Evolutionary conservation across 2,888 invertebrate species (phyloP).

Genomic region (Ceratothoa steindachneri): DNA sequence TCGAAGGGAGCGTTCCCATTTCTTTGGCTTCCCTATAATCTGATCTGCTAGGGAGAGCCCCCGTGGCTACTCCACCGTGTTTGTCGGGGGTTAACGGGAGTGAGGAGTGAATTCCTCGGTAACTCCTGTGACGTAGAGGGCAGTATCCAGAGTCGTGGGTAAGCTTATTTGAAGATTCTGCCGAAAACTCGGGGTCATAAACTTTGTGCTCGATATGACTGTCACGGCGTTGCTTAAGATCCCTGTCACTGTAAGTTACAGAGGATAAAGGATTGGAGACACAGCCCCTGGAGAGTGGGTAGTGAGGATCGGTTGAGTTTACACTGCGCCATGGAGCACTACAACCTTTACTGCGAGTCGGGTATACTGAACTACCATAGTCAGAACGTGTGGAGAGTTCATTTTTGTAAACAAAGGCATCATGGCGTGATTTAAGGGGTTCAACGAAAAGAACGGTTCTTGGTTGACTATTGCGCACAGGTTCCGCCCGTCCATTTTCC

Average conservation of each 20-base stretch:
- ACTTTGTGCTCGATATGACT: conserved; percentile 13
- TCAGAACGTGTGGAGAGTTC: conserved; percentile 24
- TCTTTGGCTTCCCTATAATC: conserved; percentile 10
- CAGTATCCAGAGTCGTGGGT: conserved; percentile 27
- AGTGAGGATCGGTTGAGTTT: no score
- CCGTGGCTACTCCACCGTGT: not conserved
- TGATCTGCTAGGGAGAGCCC: not conserved
- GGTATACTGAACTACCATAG: conserved; percentile 17
- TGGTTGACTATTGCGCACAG: conserved; percentile 26
- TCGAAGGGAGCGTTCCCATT: conserved; percentile 13
- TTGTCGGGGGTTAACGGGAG: no score
- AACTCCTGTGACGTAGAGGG: conserved; percentile 23
- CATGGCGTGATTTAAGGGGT: conserved; percentile 25
- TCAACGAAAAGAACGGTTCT: conserved; percentile 43
- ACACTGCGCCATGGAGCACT: conserved; percentile 21
- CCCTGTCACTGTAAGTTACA: conserved; percentile 14
- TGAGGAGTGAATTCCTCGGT: not conserved
- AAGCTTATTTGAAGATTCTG: conserved; percentile 25
- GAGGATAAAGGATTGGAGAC: conserved; percentile 1
- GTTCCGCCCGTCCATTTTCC: conserved; percentile 35
- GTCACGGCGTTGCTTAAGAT: conserved; percentile 9
- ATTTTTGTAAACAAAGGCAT: conserved; percentile 19
- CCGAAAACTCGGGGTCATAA: conserved; percentile 17
- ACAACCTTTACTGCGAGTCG: conserved; percentile 20
- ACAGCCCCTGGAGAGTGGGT: conserved; percentile 8